phyloP scores from a whole-genome alignment of 37 sponge, comb jelly and placozoan genomes.

The Lycopodina hypogea region DNA sequence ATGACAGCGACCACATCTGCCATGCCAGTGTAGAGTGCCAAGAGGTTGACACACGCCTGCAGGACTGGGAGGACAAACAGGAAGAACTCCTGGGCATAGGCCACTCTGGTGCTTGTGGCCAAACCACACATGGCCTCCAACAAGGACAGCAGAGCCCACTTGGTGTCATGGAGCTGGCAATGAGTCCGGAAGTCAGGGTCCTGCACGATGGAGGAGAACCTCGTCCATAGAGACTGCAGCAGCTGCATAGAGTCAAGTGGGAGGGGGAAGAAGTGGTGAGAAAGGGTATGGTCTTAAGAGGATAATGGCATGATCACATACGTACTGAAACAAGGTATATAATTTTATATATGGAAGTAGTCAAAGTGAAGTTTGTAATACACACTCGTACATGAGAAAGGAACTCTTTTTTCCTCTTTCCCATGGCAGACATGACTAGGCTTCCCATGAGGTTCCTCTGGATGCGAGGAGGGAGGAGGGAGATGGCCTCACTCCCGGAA shows the following conservation, averaged over 20 bases:
- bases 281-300: background rate
- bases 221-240: slow-evolving; percentile 22
- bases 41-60: slow-evolving; percentile 19
- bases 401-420: slow-evolving; percentile 34
- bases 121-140: slow-evolving; percentile 65
- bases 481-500: slow-evolving; percentile 12
- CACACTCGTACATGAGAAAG: slow-evolving; percentile 51
- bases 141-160: slow-evolving; percentile 21
- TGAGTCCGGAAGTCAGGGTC: slow-evolving; percentile 8
- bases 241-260: slow-evolving; percentile 21
- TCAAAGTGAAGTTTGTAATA: too few relatives aligned
- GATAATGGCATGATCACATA: too few relatives aligned
- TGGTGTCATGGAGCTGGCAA: slow-evolving; percentile 6
- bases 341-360: too few relatives aligned
- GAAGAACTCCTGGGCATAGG: slow-evolving; percentile 22
- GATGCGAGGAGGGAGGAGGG: slow-evolving; percentile 22
- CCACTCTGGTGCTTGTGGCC: background rate
- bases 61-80: slow-evolving; percentile 37
- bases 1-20: slow-evolving; percentile 33
- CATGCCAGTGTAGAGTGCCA: slow-evolving; percentile 29
- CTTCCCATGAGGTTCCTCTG: slow-evolving; percentile 40
- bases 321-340: too few relatives aligned
- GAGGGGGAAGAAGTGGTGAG: too few relatives aligned
- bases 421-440: slow-evolving; percentile 41
- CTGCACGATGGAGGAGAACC: slow-evolving; percentile 29